Evolutionary conservation across 53 echinoderm and acorn worm species (phyloP).

Genomic region (Patiria pectinifera): DNA sequence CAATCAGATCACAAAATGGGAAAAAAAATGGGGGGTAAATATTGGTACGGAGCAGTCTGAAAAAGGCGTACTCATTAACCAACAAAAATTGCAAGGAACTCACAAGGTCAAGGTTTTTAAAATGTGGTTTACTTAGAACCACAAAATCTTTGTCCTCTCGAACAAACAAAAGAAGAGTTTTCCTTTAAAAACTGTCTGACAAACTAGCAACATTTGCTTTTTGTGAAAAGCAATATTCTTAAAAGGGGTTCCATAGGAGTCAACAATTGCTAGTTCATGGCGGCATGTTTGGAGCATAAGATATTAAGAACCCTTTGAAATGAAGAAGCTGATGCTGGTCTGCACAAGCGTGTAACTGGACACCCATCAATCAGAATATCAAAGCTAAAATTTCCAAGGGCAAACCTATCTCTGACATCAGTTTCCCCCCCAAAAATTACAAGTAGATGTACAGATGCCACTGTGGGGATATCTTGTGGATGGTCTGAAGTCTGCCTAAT

Average conservation of each 20-base stretch:
- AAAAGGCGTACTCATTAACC: background rate
- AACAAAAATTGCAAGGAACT: background rate
- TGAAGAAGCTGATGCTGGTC: background rate
- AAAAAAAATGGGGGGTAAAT: background rate
- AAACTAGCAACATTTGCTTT: background rate
- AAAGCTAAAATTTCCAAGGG: background rate
- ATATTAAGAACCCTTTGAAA: background rate
- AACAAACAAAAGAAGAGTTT: background rate
- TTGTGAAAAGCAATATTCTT: background rate
- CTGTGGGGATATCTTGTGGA: too few relatives aligned
- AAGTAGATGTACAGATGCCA: background rate
- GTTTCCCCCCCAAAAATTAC: background rate
- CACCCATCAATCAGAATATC: background rate
- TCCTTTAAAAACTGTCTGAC: background rate
- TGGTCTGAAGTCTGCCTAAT: too few relatives aligned
- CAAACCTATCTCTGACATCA: background rate
- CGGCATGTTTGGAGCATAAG: background rate
- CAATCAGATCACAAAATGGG: background rate
- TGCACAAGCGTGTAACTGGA: background rate
- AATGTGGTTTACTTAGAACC: too few relatives aligned
- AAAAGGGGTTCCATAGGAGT: background rate
- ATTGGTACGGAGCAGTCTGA: background rate
- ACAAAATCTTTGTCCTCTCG: too few relatives aligned
- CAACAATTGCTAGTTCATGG: background rate
- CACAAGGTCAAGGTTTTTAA: background rate